Base-by-base conservation (phyloP, 2,797 vertebrate genomes). In the Gymnothorax reevesii region DNA sequence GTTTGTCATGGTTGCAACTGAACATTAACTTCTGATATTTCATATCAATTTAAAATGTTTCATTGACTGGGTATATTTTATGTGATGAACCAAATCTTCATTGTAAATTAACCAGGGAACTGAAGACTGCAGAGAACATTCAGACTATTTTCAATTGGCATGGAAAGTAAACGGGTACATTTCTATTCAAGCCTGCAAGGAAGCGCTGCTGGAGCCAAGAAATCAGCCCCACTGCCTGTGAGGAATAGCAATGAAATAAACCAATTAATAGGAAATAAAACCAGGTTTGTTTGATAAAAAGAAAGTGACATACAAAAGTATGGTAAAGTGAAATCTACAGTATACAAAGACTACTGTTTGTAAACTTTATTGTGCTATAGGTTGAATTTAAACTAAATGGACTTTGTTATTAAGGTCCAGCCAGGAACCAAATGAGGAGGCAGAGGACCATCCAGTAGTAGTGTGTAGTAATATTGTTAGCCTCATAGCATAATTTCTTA, bases 141-240 rank as follows among this genome's bases (percentile, higher is more conserved):
- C 77, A 55, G 49, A 54, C 27, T 0, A 17, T 42, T 54, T 80
- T 80, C 49, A 52, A 55, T n/a, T 17, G 55, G 49, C 52, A 55
- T 33, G 7, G 52, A 77, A 77, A 22, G 52, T 80, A 52, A 12
- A 22, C 52, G 22, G 8, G 77, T 12, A 80, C 52, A 55, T 80
- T 54, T 80, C 52, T n/a, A 55, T 80, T 80, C 49, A 80, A 55
- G 52, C 77, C 77, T 55, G 49, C 33, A 79, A 54, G 75, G 49
- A 15, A 79, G 42, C 20, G 42, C 52, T 55, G 77, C 49, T 9
- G 52, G 10, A 52, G 77, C 77, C 17, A 55, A 80, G 77, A n/a
- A 54, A 80, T 52, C 15, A 49, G 73, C 71, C 71, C 25, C 13
- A 12, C 49, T 52, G 4, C 17, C 33, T 79, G 75, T 52, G 42